phyloP scores from a whole-genome alignment of 2,113 vertebrate species.

The Spermophilus dauricus region DNA sequence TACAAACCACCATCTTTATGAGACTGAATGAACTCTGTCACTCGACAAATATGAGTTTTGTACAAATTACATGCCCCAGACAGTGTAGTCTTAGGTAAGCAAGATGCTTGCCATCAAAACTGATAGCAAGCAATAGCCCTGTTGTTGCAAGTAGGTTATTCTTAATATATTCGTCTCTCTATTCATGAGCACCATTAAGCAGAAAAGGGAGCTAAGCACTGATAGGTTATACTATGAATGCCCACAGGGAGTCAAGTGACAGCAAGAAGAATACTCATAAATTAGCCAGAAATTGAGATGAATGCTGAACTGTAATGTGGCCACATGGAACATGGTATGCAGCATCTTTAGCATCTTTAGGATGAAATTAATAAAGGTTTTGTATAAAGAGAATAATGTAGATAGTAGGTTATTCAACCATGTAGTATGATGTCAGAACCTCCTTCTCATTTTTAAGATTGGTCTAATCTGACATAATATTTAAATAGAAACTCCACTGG shows the following conservation, averaged over 20 bases:
- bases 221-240: slow-evolving; percentile 13
- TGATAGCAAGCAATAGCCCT: background rate
- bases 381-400: background rate
- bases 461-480: slow-evolving; percentile 66
- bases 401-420: background rate
- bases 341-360: background rate
- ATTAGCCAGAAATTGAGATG: slow-evolving; percentile 51
- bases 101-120: background rate
- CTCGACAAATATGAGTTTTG: background rate
- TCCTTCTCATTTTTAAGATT: slow-evolving; percentile 5
- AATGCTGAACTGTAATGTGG: background rate
- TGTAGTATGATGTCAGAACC: slow-evolving; percentile 13
- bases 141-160: background rate
- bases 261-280: slow-evolving; percentile 44
- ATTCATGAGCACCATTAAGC: background rate
- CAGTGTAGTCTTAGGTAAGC: background rate
- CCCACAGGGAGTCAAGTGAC: background rate
- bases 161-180: background rate
- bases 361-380: background rate
- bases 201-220: background rate
- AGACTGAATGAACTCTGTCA: background rate
- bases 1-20: background rate
- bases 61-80: background rate
- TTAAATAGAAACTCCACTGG: slow-evolving; percentile 49
- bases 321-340: background rate